Evolutionary conservation across 2,797 vertebrate genomes (phyloP).

Genomic region (Sternarchorhynchus goeldii): DNA sequence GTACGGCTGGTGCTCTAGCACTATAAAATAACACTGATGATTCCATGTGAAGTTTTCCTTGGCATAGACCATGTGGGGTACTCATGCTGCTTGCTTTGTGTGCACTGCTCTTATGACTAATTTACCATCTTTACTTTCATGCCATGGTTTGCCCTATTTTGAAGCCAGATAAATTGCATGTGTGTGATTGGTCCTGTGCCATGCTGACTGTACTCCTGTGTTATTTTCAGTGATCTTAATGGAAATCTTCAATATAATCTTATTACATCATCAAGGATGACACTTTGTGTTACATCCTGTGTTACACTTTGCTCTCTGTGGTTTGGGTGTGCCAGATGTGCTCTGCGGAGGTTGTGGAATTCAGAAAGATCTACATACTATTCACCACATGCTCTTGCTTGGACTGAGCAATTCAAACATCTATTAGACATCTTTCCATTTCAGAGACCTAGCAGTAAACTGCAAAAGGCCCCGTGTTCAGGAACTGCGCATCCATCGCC

Average conservation of each 20-base stretch:
- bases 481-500: too few relatives aligned
- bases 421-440: too few relatives aligned
- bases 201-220: not conserved
- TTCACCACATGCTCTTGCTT: not conserved
- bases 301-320: slow-evolving; percentile 12
- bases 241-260: not conserved
- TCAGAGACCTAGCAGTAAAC: too few relatives aligned
- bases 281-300: not conserved
- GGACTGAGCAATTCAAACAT: too few relatives aligned
- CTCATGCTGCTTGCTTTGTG: not conserved
- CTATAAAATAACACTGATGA: not conserved
- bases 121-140: not conserved
- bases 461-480: too few relatives aligned
- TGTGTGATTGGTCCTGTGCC: not conserved
- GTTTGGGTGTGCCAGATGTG: not conserved
- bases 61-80: not conserved
- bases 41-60: not conserved
- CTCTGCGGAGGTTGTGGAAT: not conserved
- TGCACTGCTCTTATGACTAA: not conserved
- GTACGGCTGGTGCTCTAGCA: not conserved
- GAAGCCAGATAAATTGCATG: not conserved
- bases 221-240: too few relatives aligned
- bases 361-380: not conserved
- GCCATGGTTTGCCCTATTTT: not conserved
- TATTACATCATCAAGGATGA: not conserved